Evolutionary conservation across 2,888 invertebrate species (phyloP), one percentile per base, ranked within the genome.

Genomic region (Autographa gamma): DNA sequence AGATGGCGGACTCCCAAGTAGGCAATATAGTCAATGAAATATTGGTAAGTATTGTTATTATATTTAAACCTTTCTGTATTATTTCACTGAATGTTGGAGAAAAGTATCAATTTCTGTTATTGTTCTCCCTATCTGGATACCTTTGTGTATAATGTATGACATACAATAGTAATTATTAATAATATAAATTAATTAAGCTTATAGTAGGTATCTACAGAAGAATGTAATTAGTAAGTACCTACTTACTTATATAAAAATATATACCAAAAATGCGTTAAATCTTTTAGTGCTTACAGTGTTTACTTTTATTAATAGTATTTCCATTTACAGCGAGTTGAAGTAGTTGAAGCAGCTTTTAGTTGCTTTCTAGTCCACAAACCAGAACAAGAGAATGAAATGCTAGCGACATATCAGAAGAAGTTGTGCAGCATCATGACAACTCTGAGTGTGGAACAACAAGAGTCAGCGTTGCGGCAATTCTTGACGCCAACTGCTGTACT

Each of bases 291-390:
- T 25, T 25, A 25, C 25, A 38, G 11, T 11, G 2, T 38, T 38
- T 38, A 38, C 38, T 38, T 1, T 11, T 11, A 7, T 0, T 43
- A 31, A 34, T 56, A 38, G 0, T 54, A 66, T 18, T 64, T 31
- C 66, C 73, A 66, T 77, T 93, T 95, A 16, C 84, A 98, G 98
- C 97, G 97, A 90, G 97, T 98, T 9, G 98, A 98, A 88, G 96
- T 97, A 0, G 97, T 98, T 43, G 98, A 98, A 88, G 98, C 98
- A 91, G 98, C 98, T 0, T 99, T 99, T 88, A 98, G 98, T 89
- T 98, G 98, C 84, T 98, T 98, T 84, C 96, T 99, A 71, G 97
- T 98, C 1, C 97, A 98, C 86, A 97, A 97, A 81, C 96, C 97
- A 19, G 97, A 97, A 65, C 96, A 96, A 71, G 97, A 98, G 88